Evolutionary conservation across 2,888 invertebrate species (phyloP).

Genomic region (Ptychoptera contaminata): DNA sequence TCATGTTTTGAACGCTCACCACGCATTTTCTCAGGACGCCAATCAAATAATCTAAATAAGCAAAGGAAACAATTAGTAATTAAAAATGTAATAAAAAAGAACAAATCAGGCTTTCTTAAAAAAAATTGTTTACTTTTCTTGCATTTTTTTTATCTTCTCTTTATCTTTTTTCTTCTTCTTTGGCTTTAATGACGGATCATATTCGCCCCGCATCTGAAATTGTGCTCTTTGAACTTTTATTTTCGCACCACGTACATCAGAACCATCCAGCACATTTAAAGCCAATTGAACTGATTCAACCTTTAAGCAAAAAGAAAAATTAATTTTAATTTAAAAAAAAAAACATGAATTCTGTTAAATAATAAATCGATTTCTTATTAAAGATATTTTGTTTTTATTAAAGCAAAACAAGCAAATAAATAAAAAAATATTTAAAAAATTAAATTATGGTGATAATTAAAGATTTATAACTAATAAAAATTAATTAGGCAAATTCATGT

Average conservation of each 20-base stretch:
- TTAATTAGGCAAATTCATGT: too few species aligned
- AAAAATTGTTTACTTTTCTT: slow-evolving; percentile 55
- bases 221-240: slow-evolving; percentile 82
- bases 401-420: too few species aligned
- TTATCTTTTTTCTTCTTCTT: slow-evolving; percentile 81
- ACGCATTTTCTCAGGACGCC: slow-evolving; percentile 84
- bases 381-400: too few species aligned
- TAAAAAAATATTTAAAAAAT: too few species aligned
- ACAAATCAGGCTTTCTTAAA: neutral
- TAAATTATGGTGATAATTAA: too few species aligned
- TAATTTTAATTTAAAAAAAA: too few species aligned
- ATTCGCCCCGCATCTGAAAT: slow-evolving; percentile 87
- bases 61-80: neutral
- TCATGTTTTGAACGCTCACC: slow-evolving; percentile 81
- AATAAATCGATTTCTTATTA: too few species aligned
- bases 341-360: too few species aligned
- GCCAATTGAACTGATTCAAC: slow-evolving; percentile 89
- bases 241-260: slow-evolving; percentile 58
- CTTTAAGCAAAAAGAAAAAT: slow-evolving; percentile 28
- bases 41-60: slow-evolving; percentile 66
- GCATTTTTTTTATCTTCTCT: slow-evolving; percentile 79
- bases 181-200: slow-evolving; percentile 82
- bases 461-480: too few species aligned
- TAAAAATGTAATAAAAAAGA: neutral
- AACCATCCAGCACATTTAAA: slow-evolving; percentile 79